A percentile compares a stretch with the other conserved stretches of the same genome.
phyloP scores from a whole-genome alignment of 1,140 invertebrate genomes.

The Drosophila ercepeae region DNA sequence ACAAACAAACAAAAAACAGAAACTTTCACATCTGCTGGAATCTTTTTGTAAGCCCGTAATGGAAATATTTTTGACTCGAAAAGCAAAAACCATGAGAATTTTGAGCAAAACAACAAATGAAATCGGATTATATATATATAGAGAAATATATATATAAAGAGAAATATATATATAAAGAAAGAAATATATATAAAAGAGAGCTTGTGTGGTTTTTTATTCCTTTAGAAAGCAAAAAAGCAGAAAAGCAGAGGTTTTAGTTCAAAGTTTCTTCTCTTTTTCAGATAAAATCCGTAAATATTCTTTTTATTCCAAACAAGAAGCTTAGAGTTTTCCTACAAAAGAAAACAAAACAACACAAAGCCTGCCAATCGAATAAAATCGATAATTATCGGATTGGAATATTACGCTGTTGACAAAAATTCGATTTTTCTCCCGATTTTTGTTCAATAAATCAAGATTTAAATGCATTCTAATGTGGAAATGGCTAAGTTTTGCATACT shows the following conservation, averaged over 20 bases:
- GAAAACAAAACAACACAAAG: neutral
- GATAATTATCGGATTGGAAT: conserved; percentile 53
- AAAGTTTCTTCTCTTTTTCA: too few relatives aligned
- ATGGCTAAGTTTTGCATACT: conserved; percentile 53
- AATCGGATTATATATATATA: conserved; percentile 37
- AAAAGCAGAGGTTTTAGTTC: too few relatives aligned
- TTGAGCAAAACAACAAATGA: conserved; percentile 14
- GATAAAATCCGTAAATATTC: too few relatives aligned
- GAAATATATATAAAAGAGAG: neutral
- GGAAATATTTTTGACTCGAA: conserved; percentile 53
- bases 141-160: too few relatives aligned
- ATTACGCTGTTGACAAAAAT: conserved; percentile 45
- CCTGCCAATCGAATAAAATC: conserved; percentile 51
- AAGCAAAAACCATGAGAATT: too few relatives aligned
- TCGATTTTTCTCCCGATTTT: neutral
- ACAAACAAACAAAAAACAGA: neutral
- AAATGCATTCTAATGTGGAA: conserved; percentile 46
- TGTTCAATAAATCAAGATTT: conserved; percentile 48
- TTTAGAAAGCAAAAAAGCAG: too few relatives aligned
- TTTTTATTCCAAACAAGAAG: too few relatives aligned
- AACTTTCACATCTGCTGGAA: neutral
- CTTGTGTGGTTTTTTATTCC: too few relatives aligned
- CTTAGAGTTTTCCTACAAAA: too few relatives aligned
- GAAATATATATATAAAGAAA: conserved; percentile 4
- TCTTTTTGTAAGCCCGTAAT: conserved; percentile 12